Conservation (phyloP, 2,888 invertebrate genomes). For the Proisotoma minuta region DNA sequence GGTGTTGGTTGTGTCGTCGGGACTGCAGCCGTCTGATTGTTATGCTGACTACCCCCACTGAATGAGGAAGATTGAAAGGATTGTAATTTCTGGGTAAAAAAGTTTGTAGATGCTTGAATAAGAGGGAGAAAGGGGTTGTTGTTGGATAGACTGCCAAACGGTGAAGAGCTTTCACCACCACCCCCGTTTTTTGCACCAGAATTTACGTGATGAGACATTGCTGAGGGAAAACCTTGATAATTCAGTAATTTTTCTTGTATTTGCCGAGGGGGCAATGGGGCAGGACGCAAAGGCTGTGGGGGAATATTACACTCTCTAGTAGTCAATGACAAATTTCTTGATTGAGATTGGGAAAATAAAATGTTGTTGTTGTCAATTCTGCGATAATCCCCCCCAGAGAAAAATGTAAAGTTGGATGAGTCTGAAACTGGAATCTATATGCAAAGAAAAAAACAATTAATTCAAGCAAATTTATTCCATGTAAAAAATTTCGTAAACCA, state of each 20-base stretch:
- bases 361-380: slow-evolving; percentile 63
- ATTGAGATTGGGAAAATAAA: no score
- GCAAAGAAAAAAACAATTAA: no score
- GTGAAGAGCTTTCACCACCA: slow-evolving; percentile 2
- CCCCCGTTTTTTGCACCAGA: not conserved
- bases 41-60: not conserved
- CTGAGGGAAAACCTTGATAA: slow-evolving; percentile 17
- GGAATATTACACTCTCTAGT: slow-evolving; percentile 27
- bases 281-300: slow-evolving; percentile 48
- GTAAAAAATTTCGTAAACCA: no score
- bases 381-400: slow-evolving; percentile 62
- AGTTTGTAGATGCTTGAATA: slow-evolving; percentile 43
- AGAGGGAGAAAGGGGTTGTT: slow-evolving; percentile 46
- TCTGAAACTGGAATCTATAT: slow-evolving; percentile 55
- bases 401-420: slow-evolving; percentile 61
- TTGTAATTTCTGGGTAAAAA: slow-evolving; percentile 42
- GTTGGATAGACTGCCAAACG: slow-evolving; percentile 18
- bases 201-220: slow-evolving; percentile 4
- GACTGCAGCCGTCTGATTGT: not conserved
- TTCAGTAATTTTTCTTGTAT: no score
- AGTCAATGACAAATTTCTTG: slow-evolving; percentile 21
- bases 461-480: no score
- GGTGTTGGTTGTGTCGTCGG: not conserved
- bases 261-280: slow-evolving; percentile 47
- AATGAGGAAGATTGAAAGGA: slow-evolving; percentile 18